Conservation (phyloP, 2,113 vertebrate genomes). For the Lichenostomus cassidix region DNA sequence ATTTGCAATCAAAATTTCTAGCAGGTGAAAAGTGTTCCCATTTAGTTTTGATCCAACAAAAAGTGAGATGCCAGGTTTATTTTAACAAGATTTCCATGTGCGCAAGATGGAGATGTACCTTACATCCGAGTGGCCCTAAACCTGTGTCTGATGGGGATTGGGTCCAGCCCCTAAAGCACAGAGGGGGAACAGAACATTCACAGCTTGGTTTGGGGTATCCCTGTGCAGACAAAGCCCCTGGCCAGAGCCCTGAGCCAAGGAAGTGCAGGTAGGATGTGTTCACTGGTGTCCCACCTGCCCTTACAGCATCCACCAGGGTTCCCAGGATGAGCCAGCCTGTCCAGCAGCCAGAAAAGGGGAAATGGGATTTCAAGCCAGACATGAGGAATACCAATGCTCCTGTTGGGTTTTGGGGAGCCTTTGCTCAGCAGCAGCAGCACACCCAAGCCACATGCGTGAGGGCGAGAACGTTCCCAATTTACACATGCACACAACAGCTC, state of each 20-base stretch:
- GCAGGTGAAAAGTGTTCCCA: not conserved
- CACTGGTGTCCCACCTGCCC: not conserved
- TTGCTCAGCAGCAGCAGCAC: not conserved
- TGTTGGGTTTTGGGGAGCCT: not conserved
- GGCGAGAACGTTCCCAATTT: rapidly evolving
- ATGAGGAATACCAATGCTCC: rapidly evolving
- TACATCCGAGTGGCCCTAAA: not conserved
- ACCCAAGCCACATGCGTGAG: rapidly evolving
- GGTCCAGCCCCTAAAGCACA: not conserved
- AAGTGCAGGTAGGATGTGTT: rapidly evolving
- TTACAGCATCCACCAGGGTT: rapidly evolving
- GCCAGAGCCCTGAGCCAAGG: not conserved
- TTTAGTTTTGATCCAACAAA: not conserved
- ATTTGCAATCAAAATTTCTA: not conserved
- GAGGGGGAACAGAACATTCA: not conserved
- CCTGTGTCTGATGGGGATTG: not conserved
- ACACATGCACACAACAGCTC: not conserved
- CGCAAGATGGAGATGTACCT: not conserved
- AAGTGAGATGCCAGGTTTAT: not conserved
- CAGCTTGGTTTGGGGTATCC: not conserved
- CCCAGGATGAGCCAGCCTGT: not conserved
- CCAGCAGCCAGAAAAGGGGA: not conserved
- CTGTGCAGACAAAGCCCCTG: not conserved
- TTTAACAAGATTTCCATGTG: not conserved
- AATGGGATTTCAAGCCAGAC: not conserved